These are phyloP conservation scores for Geodia barretti DNA, from an alignment of 37 sponge, comb jelly and placozoan genomes.

Conservation along the genomic window DNA sequence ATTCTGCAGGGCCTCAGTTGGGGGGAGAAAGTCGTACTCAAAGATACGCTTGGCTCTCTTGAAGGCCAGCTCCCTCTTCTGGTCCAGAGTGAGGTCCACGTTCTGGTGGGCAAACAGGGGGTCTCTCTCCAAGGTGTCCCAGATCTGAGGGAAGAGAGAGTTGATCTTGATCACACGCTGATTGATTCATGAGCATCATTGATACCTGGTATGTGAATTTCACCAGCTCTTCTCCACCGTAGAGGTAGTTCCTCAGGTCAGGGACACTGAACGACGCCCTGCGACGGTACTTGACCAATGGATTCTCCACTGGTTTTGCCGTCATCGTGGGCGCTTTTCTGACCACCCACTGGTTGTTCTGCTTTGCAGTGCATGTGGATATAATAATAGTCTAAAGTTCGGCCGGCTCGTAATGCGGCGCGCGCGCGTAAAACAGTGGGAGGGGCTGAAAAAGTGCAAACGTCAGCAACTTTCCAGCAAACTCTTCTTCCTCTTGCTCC, in stretches of 20 bases:
- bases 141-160: conserved; percentile 14
- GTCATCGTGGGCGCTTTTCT: too few species aligned
- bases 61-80: conserved; percentile 55
- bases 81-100: conserved; percentile 43
- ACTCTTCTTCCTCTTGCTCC: too few species aligned
- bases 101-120: conserved; percentile 56
- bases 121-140: conserved; percentile 68
- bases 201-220: conserved; percentile 5
- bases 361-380: not conserved
- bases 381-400: too few species aligned
- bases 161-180: not conserved
- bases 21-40: conserved; percentile 66
- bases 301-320: too few species aligned
- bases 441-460: not conserved
- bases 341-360: too few species aligned
- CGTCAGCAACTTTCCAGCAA: not conserved
- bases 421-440: not conserved
- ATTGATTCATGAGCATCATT: not conserved
- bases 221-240: conserved; percentile 38
- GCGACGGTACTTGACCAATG: conserved; percentile 44
- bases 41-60: conserved; percentile 55
- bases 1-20: conserved; percentile 26
- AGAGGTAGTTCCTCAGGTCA: conserved; percentile 27
- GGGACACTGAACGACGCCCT: conserved; percentile 46
- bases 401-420: too few species aligned